A percentile compares a stretch with the other conserved stretches of the same genome.
Evolutionary conservation across 2,888 invertebrate genomes (phyloP).

Genomic region (Philereme transversata): DNA sequence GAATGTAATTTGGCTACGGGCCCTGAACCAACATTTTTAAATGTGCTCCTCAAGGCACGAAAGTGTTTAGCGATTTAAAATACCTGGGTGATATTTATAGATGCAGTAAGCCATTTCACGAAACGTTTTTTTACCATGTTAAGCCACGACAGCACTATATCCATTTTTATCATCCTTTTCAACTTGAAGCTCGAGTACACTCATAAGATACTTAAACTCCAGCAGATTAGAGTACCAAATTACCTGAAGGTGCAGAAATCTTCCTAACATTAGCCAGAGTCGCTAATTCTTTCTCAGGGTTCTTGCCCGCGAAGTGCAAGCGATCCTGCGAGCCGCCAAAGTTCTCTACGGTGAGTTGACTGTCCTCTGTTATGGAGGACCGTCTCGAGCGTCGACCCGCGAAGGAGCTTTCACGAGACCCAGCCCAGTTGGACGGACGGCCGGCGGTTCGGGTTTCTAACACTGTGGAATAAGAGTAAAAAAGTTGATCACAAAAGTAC

Average conservation of each 20-base stretch:
- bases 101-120: too few species aligned
- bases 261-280: conserved; percentile 73
- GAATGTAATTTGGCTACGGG: too few species aligned
- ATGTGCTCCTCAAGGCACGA: too few species aligned
- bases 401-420: conserved; percentile 80
- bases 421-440: conserved; percentile 93
- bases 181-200: too few species aligned
- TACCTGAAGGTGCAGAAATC: conserved; percentile 81
- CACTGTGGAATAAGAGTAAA: conserved; percentile 15
- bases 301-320: conserved; percentile 91
- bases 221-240: conserved; percentile 3
- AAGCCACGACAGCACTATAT: too few species aligned
- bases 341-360: conserved; percentile 95
- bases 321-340: conserved; percentile 97
- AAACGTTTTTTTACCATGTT: too few species aligned
- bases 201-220: too few species aligned
- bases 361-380: conserved; percentile 92
- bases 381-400: conserved; percentile 93
- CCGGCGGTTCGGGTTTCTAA: conserved; percentile 85
- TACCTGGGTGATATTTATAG: too few species aligned
- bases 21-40: too few species aligned
- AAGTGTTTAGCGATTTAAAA: too few species aligned
- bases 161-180: too few species aligned
- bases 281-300: conserved; percentile 90
- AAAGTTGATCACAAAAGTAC: too few species aligned